Evolutionary conservation across 2,797 vertebrate genomes (phyloP), one percentile per base, ranked within the genome.

Genomic region (Semaprochilodus insignis): DNA sequence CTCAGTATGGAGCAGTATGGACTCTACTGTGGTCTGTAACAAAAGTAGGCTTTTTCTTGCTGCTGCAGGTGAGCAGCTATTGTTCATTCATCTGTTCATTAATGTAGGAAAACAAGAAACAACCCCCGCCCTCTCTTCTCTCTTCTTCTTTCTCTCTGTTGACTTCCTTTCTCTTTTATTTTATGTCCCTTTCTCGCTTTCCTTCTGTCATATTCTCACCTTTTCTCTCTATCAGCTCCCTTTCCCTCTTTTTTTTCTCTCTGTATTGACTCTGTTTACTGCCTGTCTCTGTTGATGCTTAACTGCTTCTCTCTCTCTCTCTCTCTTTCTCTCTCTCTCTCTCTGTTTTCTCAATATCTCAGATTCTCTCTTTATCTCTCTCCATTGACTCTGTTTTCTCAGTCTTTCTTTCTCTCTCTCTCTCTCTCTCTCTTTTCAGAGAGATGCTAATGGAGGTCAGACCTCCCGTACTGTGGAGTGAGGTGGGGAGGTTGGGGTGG

Each of bases 21-120:
- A 74, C 69, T 74, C 57, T 70, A 83, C 59, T 74, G 74, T 83
- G 76, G 79, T 57, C 19, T 75, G 51, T 54, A 65, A 63, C 76
- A 81, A 27, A 79, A 79, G 75, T 63, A 77, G 72, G 48, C 76
- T 52, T 71, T 70, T 75, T 70, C 48, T 27, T 60, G 51, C 69
- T 52, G 54, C 44, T 17, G 73, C 77, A 71, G 74, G 69, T 76
- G 69, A 57, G 67, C 65, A 25, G 27, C 78, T 65, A 40, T 48
- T 27, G 23, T 27, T 66, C 72, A 70, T 81, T 81, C 66, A 73
- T 72, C 51, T 72, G 44, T 19, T 71, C 40, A 69, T 81, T 81
- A 72, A 77, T 69, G 16, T 63, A 76, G 34, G 62, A 31, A 55
- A 81, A 74, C 48, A 74, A 51, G 69, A 44, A 55, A n/a, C 27